Evolutionary conservation across 2,113 vertebrate genomes (phyloP).

Genomic region (Cyanistes caeruleus): DNA sequence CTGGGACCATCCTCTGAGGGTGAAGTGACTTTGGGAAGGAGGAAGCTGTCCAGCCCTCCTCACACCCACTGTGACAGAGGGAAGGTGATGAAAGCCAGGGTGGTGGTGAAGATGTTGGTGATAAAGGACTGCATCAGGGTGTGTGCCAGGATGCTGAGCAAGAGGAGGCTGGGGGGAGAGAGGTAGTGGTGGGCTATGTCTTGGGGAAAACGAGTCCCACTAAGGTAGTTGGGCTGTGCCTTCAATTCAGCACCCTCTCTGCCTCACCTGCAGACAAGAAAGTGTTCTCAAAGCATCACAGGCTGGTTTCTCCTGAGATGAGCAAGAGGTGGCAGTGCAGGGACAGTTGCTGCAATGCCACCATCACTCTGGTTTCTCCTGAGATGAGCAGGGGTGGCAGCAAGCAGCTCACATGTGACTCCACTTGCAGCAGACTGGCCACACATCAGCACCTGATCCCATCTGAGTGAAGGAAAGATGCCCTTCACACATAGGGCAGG

Average conservation of each 20-base stretch:
- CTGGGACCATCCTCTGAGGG: not conserved
- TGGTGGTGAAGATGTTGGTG: not conserved
- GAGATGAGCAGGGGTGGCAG: not conserved
- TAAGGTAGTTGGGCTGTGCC: not conserved
- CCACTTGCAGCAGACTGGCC: not conserved
- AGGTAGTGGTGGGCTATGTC: not conserved
- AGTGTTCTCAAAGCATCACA: not conserved
- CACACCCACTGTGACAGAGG: accelerated
- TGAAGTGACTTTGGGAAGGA: not conserved
- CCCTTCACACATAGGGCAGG: not conserved
- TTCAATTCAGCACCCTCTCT: not conserved
- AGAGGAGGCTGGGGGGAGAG: not conserved
- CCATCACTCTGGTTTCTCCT: not conserved
- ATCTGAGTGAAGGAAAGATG: not conserved
- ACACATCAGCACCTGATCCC: accelerated
- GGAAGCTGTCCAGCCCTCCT: not conserved
- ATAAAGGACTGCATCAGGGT: not conserved
- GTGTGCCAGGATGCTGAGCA: not conserved
- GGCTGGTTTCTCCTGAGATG: not conserved
- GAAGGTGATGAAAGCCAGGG: not conserved
- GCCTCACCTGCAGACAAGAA: not conserved
- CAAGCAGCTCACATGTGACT: accelerated
- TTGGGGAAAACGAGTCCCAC: accelerated
- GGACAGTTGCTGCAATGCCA: not conserved
- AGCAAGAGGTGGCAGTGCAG: not conserved